phyloP scores from a whole-genome alignment of 2,888 invertebrate genomes.

The Stenichneumon culpator region DNA sequence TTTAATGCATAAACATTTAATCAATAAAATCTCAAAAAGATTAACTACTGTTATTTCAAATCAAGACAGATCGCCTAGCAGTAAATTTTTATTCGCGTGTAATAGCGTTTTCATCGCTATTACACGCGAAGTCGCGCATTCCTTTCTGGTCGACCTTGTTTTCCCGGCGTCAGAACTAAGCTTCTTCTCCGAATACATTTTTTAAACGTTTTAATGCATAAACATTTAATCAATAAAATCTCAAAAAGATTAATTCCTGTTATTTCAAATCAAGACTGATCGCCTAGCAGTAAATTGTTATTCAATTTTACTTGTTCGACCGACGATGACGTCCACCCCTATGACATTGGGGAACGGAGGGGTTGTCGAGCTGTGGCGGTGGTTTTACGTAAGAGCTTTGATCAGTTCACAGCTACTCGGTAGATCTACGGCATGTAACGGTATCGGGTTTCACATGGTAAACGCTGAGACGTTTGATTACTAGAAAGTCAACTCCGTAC shows the following conservation, averaged over 20 bases:
- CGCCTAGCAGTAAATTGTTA: background rate
- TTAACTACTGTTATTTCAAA: too few relatives aligned
- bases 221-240: background rate
- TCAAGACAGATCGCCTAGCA: too few relatives aligned
- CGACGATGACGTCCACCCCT: too few relatives aligned
- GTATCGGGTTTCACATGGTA: background rate
- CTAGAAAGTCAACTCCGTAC: background rate
- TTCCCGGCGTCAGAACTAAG: background rate
- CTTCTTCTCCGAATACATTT: too few relatives aligned
- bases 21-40: too few relatives aligned
- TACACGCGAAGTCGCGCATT: background rate
- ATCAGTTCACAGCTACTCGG: background rate
- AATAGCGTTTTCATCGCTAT: background rate
- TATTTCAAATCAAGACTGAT: background rate
- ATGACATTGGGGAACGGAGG: background rate
- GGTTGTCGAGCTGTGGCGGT: background rate
- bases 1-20: too few relatives aligned
- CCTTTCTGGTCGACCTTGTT: too few relatives aligned
- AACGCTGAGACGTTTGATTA: background rate
- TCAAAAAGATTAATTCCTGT: too few relatives aligned
- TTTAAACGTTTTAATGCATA: background rate
- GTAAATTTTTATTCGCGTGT: too few relatives aligned
- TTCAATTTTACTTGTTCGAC: background rate
- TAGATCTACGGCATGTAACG: background rate
- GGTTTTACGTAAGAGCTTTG: slow-evolving; percentile 7